phyloP scores from a whole-genome alignment of 2,797 vertebrate species.

The Gallinago nigripennis region DNA sequence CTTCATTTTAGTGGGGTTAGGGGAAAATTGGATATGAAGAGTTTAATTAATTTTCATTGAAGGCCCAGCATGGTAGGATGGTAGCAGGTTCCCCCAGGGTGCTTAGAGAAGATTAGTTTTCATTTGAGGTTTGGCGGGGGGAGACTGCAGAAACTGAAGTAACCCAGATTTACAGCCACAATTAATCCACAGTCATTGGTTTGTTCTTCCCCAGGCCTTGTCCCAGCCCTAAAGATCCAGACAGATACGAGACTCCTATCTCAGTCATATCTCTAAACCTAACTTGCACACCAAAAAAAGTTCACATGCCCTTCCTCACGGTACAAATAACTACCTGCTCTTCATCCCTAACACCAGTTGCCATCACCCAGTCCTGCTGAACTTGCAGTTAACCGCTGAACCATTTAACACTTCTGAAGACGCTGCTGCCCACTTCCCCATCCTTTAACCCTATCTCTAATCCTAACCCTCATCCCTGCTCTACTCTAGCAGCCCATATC shows the following conservation, averaged over 20 bases:
- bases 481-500: background rate
- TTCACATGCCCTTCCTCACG: background rate
- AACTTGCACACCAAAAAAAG: background rate
- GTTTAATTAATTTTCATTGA: background rate
- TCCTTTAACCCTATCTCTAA: background rate
- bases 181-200: background rate
- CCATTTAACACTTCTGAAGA: background rate
- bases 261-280: background rate
- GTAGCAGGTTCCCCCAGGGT: background rate
- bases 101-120: background rate
- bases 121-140: background rate
- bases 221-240: background rate
- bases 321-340: background rate
- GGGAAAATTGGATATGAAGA: background rate
- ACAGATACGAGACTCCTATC: background rate
- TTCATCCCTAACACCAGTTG: background rate
- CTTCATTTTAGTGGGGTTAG: background rate
- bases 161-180: background rate
- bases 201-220: background rate
- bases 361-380: background rate
- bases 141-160: background rate
- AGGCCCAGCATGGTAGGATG: background rate
- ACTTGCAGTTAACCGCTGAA: background rate
- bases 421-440: background rate
- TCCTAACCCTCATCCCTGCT: background rate